Base-by-base conservation (phyloP, 1,140 invertebrate species). In the Drosophila rufa region DNA sequence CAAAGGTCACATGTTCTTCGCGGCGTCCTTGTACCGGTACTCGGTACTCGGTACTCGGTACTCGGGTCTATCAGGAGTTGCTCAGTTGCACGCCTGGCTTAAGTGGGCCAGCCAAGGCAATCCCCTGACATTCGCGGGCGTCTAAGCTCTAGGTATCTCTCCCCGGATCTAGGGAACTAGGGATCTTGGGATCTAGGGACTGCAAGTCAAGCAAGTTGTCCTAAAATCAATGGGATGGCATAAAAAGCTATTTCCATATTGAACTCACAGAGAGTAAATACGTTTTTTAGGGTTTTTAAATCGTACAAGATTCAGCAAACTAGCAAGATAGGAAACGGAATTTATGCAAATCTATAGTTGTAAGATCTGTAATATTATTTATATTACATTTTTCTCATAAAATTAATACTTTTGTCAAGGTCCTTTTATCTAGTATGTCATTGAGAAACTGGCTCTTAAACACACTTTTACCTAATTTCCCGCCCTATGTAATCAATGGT, bases 1-100 rank as follows among this genome's bases (percentile, higher is more conserved):
- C 80, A 89, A 87, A 87, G 82, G 82, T 85, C 82, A 85, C 62
- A 67, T 42, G 19, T 38, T 51, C 25, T 17, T 30, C 19, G 11
- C 15, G 43, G 22, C 55, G 83, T 79, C 79, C 82, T 87, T 87
- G 75, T 67, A 2, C 1, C 4, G 5, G 33, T 4, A 36, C 33
- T 2, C 4, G 33, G 33, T 40, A 40, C 14, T 3, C 14, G 33
- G 19, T 40, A 40, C 7, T 3, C 14, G 19, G 25, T n/a, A 30
- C 43, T 36, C 8, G 15, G 27, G 50, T 33, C 42, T 43, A 19
- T 14, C 40, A 1, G n/a, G 38, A 8, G 9, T 48, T 42, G 51
- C 14, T 69, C 47, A 38, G 27, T 27, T 48, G 50, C 75, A 78
- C 75, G 75, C 62, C 61, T 59, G 53, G 67, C 61, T 79, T 79